Percentiles rank a stretch among this genome's conserved stretches.
Evolutionary conservation across 2,113 vertebrate species (phyloP).

Genomic region (Neotoma lepida): DNA sequence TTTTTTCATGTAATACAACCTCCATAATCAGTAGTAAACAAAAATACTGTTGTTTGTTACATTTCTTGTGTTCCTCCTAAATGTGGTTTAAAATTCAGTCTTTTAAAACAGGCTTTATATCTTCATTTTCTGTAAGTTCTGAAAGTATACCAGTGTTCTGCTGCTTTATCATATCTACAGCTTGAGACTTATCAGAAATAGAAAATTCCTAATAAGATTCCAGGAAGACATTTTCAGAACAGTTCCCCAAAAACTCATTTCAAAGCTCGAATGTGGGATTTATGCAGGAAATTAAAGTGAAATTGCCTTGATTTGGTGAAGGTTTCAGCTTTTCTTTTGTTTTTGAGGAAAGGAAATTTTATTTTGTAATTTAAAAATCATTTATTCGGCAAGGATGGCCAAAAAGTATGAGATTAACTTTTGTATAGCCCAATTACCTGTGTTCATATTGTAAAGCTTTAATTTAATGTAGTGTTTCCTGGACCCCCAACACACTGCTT

Average conservation of each 20-base stretch:
- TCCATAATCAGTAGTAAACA: not conserved
- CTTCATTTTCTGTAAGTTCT: constrained; percentile 32
- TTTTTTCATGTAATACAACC: not conserved
- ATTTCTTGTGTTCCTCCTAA: constrained; percentile 10
- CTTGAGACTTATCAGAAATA: constrained; percentile 46
- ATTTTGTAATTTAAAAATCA: constrained; percentile 65
- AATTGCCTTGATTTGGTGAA: constrained; percentile 63
- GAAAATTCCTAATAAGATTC: not conserved
- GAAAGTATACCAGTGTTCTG: not conserved
- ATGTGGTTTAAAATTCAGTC: not conserved
- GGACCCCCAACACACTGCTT: constrained; percentile 40
- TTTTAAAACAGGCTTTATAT: constrained; percentile 14
- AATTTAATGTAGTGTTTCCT: constrained; percentile 46
- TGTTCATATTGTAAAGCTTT: constrained; percentile 55
- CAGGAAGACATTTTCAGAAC: constrained; percentile 32
- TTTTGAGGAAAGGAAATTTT: constrained; percentile 66
- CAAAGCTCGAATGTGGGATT: constrained; percentile 38
- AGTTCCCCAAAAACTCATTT: constrained; percentile 11
- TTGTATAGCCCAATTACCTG: constrained; percentile 65
- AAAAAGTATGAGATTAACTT: constrained; percentile 69
- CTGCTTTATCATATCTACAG: not conserved
- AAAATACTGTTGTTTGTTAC: not conserved
- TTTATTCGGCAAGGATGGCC: constrained; percentile 59
- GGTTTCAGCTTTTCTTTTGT: constrained; percentile 61
- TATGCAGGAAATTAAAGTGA: constrained; percentile 64